A percentile compares a stretch with the other conserved stretches of the same genome.
Conservation (phyloP, 2,888 invertebrate species). For the Latrodectus hesperus region DNA sequence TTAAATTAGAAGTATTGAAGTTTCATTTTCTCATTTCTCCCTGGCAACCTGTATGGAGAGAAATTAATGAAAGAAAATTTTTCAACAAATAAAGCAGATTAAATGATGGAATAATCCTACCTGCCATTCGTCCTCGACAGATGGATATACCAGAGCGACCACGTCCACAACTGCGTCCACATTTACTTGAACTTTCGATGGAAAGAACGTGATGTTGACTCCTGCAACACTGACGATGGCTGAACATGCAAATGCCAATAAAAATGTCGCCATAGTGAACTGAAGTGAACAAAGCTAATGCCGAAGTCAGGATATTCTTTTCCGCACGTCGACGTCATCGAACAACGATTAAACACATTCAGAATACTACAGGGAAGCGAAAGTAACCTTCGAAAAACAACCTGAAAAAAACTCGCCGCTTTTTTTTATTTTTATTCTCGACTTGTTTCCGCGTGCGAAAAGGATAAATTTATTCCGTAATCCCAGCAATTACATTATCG, state of each 20-base stretch:
- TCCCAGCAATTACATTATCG: too few species aligned
- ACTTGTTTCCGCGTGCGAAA: too few species aligned
- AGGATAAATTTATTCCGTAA: too few species aligned
- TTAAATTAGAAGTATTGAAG: too few species aligned
- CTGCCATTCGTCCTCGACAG: not conserved
- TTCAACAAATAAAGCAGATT: too few species aligned
- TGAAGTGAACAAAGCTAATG: not conserved
- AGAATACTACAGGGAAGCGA: not conserved
- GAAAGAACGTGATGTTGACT: constrained; percentile 26
- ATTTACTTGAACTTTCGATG: constrained; percentile 12
- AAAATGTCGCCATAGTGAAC: not conserved
- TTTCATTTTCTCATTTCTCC: too few species aligned
- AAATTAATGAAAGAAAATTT: too few species aligned
- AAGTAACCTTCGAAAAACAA: constrained; percentile 4
- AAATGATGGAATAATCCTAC: too few species aligned
- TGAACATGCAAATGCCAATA: not conserved
- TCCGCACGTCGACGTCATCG: not conserved
- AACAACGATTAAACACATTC: not conserved
- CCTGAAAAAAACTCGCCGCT: too few species aligned
- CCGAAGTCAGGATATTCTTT: not conserved
- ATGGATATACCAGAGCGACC: constrained; percentile 3
- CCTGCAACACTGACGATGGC: not conserved
- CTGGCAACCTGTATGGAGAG: too few species aligned
- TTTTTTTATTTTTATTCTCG: too few species aligned
- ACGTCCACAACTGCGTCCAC: constrained; percentile 25